Evolutionary conservation across 2,113 vertebrate species (phyloP).

Genomic region (Nibea coibor): DNA sequence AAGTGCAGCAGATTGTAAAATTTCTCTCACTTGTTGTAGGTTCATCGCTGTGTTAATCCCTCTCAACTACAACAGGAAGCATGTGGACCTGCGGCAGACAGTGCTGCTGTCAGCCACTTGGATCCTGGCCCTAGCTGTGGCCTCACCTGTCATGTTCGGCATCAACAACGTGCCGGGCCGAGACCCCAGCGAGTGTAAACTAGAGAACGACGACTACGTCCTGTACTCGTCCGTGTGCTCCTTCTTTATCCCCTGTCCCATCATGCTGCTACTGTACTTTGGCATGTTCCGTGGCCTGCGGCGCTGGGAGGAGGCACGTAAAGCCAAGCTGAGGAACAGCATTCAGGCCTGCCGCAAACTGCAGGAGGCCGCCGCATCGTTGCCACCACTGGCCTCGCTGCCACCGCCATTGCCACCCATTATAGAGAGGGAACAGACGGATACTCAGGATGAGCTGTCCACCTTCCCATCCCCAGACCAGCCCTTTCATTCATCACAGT

Average conservation of each 20-base stretch:
- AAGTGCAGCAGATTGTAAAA: background rate
- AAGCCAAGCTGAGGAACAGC: conserved; percentile 86
- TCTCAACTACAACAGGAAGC: conserved; percentile 90
- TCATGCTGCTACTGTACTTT: conserved; percentile 96
- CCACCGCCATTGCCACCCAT: conserved; percentile 75
- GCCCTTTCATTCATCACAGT: conserved; percentile 58
- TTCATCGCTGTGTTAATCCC: conserved; percentile 93
- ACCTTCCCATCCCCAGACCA: conserved; percentile 44
- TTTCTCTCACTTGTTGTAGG: conserved; percentile 78
- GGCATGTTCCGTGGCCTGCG: conserved; percentile 92
- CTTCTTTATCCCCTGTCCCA: conserved; percentile 95
- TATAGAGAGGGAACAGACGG: conserved; percentile 61
- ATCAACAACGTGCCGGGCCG: conserved; percentile 90
- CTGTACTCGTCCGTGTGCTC: conserved; percentile 96
- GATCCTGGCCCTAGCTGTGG: conserved; percentile 92
- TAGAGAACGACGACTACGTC: conserved; percentile 92
- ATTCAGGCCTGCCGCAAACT: conserved; percentile 82
- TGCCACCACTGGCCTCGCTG: conserved; percentile 76
- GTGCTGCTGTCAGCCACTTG: conserved; percentile 92
- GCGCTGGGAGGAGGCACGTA: conserved; percentile 90
- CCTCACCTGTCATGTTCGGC: conserved; percentile 92
- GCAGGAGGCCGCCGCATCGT: conserved; percentile 68
- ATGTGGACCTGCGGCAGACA: conserved; percentile 89
- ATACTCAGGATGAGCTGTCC: conserved; percentile 61
- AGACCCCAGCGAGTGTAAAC: conserved; percentile 89